Conservation (phyloP, 2,797 vertebrate genomes). For the Lophotriccus pileatus region DNA sequence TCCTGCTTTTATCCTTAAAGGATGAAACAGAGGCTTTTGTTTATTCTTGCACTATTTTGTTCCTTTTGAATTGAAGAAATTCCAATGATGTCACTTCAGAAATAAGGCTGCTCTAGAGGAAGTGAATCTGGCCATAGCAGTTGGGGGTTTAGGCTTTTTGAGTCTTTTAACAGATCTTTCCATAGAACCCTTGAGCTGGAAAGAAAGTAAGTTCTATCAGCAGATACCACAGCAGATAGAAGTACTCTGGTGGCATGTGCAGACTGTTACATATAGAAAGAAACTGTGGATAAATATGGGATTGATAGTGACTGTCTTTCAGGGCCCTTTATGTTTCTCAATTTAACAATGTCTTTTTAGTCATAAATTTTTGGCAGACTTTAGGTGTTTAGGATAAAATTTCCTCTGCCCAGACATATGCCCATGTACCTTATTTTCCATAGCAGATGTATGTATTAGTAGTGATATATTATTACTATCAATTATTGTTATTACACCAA, state of each 20-base stretch:
- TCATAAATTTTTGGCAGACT: background rate
- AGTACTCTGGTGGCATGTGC: background rate
- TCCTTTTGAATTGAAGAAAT: constrained; percentile 34
- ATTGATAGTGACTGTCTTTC: background rate
- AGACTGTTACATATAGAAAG: background rate
- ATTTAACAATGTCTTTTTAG: background rate
- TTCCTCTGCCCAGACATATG: background rate
- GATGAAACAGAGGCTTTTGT: constrained; percentile 12
- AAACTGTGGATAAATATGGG: background rate
- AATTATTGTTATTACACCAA: background rate
- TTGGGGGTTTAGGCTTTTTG: background rate
- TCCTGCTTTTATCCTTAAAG: background rate
- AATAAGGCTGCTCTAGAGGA: background rate
- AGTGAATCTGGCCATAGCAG: background rate
- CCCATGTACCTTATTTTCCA: background rate
- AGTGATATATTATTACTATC: background rate
- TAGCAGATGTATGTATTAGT: background rate
- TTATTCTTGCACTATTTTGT: constrained; percentile 7
- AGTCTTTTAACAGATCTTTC: background rate
- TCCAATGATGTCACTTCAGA: background rate
- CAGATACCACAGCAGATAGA: background rate
- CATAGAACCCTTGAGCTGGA: background rate
- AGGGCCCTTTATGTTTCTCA: background rate
- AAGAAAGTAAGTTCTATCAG: background rate
- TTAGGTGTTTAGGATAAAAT: background rate